A percentile compares a stretch with the other conserved stretches of the same genome.
These are phyloP conservation scores for Corapipo altera DNA, from an alignment of 2,113 vertebrate genomes.

Conservation along the genomic window DNA sequence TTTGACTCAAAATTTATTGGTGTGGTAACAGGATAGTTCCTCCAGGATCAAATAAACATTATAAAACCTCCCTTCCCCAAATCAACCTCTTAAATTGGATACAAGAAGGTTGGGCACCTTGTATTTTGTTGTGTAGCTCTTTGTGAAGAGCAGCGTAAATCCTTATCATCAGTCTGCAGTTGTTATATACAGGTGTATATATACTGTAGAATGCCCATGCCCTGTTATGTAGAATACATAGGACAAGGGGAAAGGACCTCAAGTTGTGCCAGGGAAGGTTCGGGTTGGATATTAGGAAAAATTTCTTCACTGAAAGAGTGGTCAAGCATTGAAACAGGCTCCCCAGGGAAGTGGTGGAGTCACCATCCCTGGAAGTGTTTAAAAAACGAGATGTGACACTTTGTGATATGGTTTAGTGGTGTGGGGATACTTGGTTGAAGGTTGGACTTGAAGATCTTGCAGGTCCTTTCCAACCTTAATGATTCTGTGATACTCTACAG, in stretches of 20 bases:
- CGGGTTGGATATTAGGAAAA: neutral
- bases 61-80: neutral
- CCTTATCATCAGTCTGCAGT: neutral
- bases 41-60: neutral
- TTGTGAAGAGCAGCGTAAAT: neutral
- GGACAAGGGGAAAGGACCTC: neutral
- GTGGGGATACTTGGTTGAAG: neutral
- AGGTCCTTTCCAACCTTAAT: neutral
- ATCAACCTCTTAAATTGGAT: neutral
- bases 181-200: neutral
- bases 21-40: neutral
- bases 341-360: neutral
- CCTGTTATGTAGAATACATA: constrained; percentile 65
- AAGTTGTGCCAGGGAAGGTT: neutral
- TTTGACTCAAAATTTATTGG: neutral
- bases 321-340: neutral
- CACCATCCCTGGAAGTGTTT: neutral
- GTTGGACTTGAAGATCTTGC: neutral
- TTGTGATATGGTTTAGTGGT: neutral
- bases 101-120: neutral
- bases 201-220: constrained; percentile 60
- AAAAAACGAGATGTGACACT: rapidly evolving
- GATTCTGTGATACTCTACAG: constrained; percentile 44
- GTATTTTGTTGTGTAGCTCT: neutral
- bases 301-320: neutral